Evolutionary conservation across 2,888 invertebrate genomes (phyloP), one percentile per base, ranked within the genome.

Genomic region (Folsomia manolachei): DNA sequence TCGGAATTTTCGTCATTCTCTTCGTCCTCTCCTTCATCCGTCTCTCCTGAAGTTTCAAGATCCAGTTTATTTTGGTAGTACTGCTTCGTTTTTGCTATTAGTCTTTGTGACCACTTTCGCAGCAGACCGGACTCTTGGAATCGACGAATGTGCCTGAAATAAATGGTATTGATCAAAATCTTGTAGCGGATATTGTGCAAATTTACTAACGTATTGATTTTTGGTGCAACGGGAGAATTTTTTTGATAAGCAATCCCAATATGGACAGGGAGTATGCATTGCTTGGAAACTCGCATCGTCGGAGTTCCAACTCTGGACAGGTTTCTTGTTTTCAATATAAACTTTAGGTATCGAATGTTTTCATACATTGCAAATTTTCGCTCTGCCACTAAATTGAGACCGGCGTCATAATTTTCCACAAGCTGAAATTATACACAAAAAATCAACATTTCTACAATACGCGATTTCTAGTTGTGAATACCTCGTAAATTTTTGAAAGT

Each of bases 341-440:
- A 81, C 63, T 78, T 78, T 1, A 94, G 83, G 79, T 88, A 90
- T 81, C 90, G 88, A 11, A 87, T 85, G 82, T 91, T 94, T 81
- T 93, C 93, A 78, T 92, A 94, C 80, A 92, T 91, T 0, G 92
- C 91, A 79, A 90, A 90, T 9, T 87, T 84, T 1, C 93, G 93
- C 78, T 87, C 86, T 0, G 89, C 88, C 4, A 94, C 90, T 81
- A 86, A 86, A 66, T 88, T 86, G 70, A 92, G 88, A 4, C 90
- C 90, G 73, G 86, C 85, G 0, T 88, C 85, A 2, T 89, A 88
- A 78, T 89, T 86, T 63, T 87, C 72, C 1, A 81, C 67, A 14
- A 76, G 63, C 80, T 80, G 14, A 51, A 51, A 60, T 60, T 60
- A n/a, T n/a, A 60, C 60, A 60, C 23, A 19, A 60, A 60, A 19